A percentile compares a stretch with the other conserved stretches of the same genome.
Evolutionary conservation across 2,113 vertebrate genomes (phyloP).

Genomic region (Gallinago jamesoni): DNA sequence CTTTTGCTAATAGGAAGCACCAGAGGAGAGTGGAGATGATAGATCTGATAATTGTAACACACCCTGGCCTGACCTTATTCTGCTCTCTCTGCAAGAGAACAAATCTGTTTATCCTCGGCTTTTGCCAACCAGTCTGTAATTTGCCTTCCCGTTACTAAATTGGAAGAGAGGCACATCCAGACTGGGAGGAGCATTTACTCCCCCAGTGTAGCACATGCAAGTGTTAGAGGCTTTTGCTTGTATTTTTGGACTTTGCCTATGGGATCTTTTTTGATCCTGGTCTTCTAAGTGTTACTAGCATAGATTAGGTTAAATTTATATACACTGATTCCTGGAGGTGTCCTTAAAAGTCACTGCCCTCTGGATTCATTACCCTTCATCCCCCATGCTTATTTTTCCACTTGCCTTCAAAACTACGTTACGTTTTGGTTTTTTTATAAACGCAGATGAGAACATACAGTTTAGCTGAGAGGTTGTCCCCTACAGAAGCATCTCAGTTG

Average conservation of each 20-base stretch:
- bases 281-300: background rate
- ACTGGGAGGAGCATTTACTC: background rate
- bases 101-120: background rate
- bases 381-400: background rate
- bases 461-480: background rate
- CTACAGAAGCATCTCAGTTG: background rate
- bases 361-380: background rate
- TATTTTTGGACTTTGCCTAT: background rate
- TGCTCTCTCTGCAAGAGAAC: background rate
- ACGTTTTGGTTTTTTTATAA: background rate
- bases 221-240: background rate
- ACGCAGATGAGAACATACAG: background rate
- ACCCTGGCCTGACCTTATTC: background rate
- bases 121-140: background rate
- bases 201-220: rapidly evolving
- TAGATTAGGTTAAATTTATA: background rate
- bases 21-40: background rate
- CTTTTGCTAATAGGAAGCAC: background rate
- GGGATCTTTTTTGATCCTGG: background rate
- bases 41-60: background rate
- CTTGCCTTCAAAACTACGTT: background rate
- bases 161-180: background rate
- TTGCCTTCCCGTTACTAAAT: background rate
- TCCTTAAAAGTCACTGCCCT: background rate
- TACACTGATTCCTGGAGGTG: background rate